Evolutionary conservation across 2,797 vertebrate genomes (phyloP).

Genomic region (Serranus cabrilla): DNA sequence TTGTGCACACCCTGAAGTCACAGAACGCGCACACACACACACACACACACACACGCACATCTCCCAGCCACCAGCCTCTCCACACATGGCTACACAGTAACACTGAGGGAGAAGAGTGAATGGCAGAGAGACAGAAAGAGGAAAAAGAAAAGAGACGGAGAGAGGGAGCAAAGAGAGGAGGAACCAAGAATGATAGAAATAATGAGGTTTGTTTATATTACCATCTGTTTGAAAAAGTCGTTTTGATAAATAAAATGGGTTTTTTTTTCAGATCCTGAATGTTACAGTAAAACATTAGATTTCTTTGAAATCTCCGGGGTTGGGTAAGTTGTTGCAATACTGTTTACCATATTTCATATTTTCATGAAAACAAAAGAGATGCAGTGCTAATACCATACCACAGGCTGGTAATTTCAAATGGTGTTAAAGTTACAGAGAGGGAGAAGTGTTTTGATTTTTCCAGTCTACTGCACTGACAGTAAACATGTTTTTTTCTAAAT

Average conservation of each 20-base stretch:
- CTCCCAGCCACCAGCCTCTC: background rate
- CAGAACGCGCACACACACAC: constrained; percentile 6
- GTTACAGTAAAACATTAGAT: background rate
- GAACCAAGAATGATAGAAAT: background rate
- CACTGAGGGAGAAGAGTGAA: background rate
- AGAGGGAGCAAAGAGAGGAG: background rate
- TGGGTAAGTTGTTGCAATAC: background rate
- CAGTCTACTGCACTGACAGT: background rate
- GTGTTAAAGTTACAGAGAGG: background rate
- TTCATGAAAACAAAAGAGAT: background rate
- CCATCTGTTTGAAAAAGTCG: background rate
- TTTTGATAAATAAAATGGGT: background rate
- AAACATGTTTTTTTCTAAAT: background rate
- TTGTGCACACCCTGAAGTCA: constrained; percentile 16
- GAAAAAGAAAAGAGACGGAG: background rate
- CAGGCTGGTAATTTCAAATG: background rate
- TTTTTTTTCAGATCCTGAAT: background rate
- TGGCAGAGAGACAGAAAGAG: background rate
- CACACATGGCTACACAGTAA: background rate
- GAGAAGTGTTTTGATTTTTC: background rate
- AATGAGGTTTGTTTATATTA: constrained; percentile 7
- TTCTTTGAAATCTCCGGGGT: background rate
- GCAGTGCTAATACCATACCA: background rate
- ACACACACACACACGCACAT: background rate
- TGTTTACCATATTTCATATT: constrained; percentile 2